Evolutionary conservation across 2,888 invertebrate genomes (phyloP).

Genomic region (Lasioglossum oenotherae): DNA sequence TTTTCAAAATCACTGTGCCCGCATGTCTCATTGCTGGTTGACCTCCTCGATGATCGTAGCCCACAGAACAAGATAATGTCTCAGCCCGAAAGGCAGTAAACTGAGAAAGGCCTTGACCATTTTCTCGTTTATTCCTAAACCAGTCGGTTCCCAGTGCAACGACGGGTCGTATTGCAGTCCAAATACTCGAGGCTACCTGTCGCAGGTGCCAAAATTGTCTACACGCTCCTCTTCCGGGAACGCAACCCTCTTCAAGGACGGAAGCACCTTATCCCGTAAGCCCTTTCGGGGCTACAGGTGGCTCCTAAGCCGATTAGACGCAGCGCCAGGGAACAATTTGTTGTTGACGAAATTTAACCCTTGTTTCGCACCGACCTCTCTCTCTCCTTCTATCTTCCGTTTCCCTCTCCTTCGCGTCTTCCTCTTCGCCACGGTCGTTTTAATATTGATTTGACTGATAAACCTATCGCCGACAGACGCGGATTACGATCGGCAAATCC

Average conservation of each 20-base stretch:
- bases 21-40: too few species aligned
- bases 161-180: conserved; percentile 45
- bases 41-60: not conserved
- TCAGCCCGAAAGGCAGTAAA: not conserved
- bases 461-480: conserved; percentile 29
- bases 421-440: conserved; percentile 7
- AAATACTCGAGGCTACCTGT: conserved; percentile 60
- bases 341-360: conserved; percentile 76
- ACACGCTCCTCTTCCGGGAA: conserved; percentile 52
- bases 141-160: not conserved
- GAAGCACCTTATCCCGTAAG: conserved; percentile 52
- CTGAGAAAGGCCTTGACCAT: not conserved
- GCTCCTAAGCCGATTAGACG: conserved; percentile 78
- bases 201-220: conserved; percentile 61
- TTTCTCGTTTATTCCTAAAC: not conserved
- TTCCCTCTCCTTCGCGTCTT: not conserved
- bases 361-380: conserved; percentile 67
- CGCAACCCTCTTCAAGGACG: conserved; percentile 52
- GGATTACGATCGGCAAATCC: conserved; percentile 29
- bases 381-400: not conserved
- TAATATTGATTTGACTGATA: conserved; percentile 44
- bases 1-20: too few species aligned
- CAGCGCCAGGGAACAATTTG: conserved; percentile 75
- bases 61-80: not conserved
- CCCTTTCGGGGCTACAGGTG: conserved; percentile 73